Conservation (phyloP, 2,797 vertebrate species). For the Crocodylus rhombifer region DNA sequence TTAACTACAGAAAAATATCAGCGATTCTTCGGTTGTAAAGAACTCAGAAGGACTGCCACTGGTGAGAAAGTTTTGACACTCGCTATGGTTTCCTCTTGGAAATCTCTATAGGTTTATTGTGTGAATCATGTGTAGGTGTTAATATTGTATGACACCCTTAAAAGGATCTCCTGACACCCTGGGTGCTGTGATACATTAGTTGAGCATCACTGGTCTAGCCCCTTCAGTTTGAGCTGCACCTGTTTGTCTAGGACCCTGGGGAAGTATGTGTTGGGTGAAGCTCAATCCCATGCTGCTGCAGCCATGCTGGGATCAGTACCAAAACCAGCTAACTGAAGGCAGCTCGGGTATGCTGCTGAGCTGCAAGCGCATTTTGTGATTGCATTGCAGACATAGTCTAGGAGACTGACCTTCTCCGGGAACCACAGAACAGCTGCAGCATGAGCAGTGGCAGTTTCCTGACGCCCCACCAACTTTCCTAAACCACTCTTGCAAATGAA, state of each 20-base stretch:
- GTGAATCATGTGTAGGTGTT: too few relatives aligned
- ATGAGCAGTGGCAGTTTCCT: background rate
- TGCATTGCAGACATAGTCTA: background rate
- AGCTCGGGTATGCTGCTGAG: background rate
- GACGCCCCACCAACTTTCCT: background rate
- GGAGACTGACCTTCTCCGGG: background rate
- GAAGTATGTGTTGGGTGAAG: background rate
- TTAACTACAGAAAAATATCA: too few relatives aligned
- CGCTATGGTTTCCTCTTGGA: too few relatives aligned
- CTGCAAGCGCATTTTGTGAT: background rate
- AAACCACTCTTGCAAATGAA: background rate
- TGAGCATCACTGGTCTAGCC: background rate
- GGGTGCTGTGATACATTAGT: background rate
- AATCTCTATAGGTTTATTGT: too few relatives aligned
- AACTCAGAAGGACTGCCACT: too few relatives aligned
- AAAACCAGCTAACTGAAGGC: background rate
- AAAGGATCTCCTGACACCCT: too few relatives aligned
- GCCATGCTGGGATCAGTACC: background rate
- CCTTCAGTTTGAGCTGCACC: accelerated
- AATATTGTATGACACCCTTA: too few relatives aligned
- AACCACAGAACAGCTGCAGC: conserved; percentile 19
- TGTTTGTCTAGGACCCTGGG: background rate
- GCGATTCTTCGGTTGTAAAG: too few relatives aligned
- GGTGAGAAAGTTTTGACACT: too few relatives aligned
- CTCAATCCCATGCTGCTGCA: background rate